A percentile compares a stretch with the other conserved stretches of the same genome.
phyloP scores from a whole-genome alignment of 2,888 invertebrate species.

The Tanytarsus gracilentus region DNA sequence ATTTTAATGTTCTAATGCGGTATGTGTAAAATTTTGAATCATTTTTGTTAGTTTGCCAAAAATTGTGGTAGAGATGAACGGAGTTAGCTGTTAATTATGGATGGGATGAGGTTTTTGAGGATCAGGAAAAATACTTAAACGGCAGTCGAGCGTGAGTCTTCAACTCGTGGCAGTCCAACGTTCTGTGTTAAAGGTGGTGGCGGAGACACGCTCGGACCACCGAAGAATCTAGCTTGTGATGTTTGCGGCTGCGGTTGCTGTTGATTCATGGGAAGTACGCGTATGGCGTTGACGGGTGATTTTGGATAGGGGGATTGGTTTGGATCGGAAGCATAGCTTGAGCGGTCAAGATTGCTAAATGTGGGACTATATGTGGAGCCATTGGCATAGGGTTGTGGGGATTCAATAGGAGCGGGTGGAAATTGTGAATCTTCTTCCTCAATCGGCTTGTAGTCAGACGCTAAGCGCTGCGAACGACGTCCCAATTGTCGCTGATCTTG shows the following conservation, averaged over 20 bases:
- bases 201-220: constrained; percentile 29
- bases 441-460: constrained; percentile 39
- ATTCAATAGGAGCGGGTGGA: constrained; percentile 37
- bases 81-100: too few species aligned
- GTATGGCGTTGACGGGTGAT: constrained; percentile 9
- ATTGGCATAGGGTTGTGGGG: constrained; percentile 33
- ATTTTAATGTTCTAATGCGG: too few species aligned
- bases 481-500: constrained; percentile 48
- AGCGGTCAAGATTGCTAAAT: constrained; percentile 41
- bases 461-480: constrained; percentile 47
- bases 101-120: too few species aligned
- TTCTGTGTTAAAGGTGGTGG: constrained; percentile 38
- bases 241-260: constrained; percentile 33
- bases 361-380: constrained; percentile 40
- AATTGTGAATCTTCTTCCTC: constrained; percentile 32
- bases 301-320: constrained; percentile 10
- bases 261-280: constrained; percentile 14
- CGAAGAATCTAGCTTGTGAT: constrained; percentile 34
- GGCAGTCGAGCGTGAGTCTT: constrained; percentile 40
- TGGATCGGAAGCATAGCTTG: constrained; percentile 33
- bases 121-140: constrained; percentile 38
- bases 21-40: too few species aligned
- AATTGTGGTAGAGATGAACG: too few species aligned
- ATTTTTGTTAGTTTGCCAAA: too few species aligned
- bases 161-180: constrained; percentile 39